Evolutionary conservation across 2,888 invertebrate species (phyloP).

Genomic region (Tenthredo livida): DNA sequence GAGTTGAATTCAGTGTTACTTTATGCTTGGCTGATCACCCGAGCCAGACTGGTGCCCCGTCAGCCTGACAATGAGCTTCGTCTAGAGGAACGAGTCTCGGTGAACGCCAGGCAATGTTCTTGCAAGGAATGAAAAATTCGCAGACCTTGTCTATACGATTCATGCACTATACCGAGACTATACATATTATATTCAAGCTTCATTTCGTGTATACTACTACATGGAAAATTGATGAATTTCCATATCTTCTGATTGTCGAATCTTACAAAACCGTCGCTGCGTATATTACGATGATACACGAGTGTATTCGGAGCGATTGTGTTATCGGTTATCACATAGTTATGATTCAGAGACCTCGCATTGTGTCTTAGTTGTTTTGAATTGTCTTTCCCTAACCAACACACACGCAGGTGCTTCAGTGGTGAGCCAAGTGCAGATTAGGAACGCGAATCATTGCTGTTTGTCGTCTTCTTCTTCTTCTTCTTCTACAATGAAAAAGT

Average conservation of each 20-base stretch:
- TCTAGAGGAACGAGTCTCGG: slow-evolving; percentile 38
- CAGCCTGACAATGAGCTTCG: slow-evolving; percentile 48
- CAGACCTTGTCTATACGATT: not conserved
- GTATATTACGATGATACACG: not conserved
- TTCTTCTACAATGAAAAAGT: not conserved
- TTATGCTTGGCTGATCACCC: slow-evolving; percentile 71
- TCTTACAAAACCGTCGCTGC: not conserved
- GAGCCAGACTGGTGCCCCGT: slow-evolving; percentile 41
- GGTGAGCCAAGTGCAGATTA: not conserved
- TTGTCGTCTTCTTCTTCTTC: not conserved
- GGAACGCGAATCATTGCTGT: not conserved
- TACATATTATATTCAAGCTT: not conserved
- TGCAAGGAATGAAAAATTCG: slow-evolving; percentile 25
- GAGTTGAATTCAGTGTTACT: slow-evolving; percentile 73
- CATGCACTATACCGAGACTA: not conserved
- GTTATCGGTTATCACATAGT: not conserved
- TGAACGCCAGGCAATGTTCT: slow-evolving; percentile 35
- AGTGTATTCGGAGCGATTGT: not conserved
- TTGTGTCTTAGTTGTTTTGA: not conserved
- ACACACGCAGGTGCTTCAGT: not conserved
- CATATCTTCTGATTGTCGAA: not conserved
- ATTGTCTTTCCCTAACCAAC: not conserved
- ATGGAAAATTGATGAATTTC: too few relatives aligned
- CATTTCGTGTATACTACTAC: not conserved
- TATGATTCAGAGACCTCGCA: slow-evolving; percentile 17